Evolutionary conservation across 2,797 vertebrate species (phyloP), one percentile per base, ranked within the genome.

Genomic region (Furcifer pardalis): DNA sequence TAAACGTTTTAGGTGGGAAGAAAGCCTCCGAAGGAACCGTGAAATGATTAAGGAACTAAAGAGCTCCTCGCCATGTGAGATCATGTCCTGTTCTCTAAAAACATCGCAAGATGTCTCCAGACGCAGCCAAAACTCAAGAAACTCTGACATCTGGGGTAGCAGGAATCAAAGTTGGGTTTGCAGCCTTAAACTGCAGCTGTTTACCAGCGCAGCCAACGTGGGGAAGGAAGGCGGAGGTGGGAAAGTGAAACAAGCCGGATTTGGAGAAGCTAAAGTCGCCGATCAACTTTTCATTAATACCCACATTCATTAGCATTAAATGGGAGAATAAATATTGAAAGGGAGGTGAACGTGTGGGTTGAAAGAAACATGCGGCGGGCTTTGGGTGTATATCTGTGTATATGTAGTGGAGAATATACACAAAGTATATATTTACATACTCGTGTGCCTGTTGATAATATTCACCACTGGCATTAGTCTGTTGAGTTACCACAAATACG

Each of bases 1-100:
- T 99, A 99, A 99, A 99, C 98, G 97, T 98, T 99, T 99, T 99
- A 99, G 97, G 97, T 98, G 98, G 98, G 97, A 98, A 98, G 97
- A 97, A 96, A 95, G 97, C 96, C 95, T 97, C 97, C 96, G 97
- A 97, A 98, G 97, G 96, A 96, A 97, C 97, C 97, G 98, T 99
- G 98, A 98, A 98, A 99, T 98, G 98, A 99, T 99, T 97, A 98
- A 97, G 97, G 97, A 97, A 97, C 96, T 97, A 96, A 97, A 98
- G 97, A 97, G 97, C 97, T 97, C 95, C 97, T 96, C 97, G 95
- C 97, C 96, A 97, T 97, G 97, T 97, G 98, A 97, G 97, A 97
- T 97, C 97, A 97, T 98, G 97, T 97, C 97, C 97, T 97, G 95
- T 96, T 96, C 95, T 95, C 94, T 94, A 91, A 95, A 81, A 95